A percentile compares a stretch with the other conserved stretches of the same genome.
Evolutionary conservation across 1,140 invertebrate species (phyloP).

Genomic region (Colletes latitarsis): DNA sequence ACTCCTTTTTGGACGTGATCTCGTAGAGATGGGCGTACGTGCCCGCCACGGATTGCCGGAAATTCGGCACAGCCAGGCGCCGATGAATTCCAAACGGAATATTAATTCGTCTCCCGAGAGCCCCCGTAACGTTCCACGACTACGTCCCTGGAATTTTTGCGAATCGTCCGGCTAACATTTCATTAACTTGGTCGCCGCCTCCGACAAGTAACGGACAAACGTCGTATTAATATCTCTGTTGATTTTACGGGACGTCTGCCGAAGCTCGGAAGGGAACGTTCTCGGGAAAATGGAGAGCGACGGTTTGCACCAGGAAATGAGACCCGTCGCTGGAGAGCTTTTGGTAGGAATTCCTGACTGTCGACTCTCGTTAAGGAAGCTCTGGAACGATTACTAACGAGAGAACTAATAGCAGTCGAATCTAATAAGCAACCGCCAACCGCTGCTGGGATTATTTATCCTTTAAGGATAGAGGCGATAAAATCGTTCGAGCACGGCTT

Average conservation of each 20-base stretch:
- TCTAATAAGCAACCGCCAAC: slow-evolving; percentile 15
- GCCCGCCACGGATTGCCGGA: slow-evolving; percentile 7
- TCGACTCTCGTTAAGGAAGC: not conserved
- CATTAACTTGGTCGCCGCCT: not conserved
- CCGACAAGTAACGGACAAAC: not conserved
- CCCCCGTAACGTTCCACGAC: not conserved
- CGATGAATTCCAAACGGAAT: slow-evolving; percentile 32
- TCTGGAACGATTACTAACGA: slow-evolving; percentile 5
- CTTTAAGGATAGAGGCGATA: not conserved
- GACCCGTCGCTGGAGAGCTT: not conserved
- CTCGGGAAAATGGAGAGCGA: too few species aligned
- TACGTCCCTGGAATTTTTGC: not conserved
- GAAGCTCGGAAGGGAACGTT: not conserved
- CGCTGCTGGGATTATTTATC: slow-evolving; percentile 12
- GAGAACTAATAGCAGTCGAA: not conserved
- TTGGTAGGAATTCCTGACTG: slow-evolving; percentile 7
- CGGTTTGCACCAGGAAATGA: slow-evolving; percentile 16
- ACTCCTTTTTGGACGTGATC: slow-evolving; percentile 58
- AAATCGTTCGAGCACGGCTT: not conserved
- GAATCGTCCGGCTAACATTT: not conserved
- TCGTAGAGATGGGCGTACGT: slow-evolving; percentile 33
- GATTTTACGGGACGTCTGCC: not conserved
- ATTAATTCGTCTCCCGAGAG: slow-evolving; percentile 27
- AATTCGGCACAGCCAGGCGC: slow-evolving; percentile 7
- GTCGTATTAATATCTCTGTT: not conserved